A percentile compares a stretch with the other conserved stretches of the same genome.
Evolutionary conservation across 2,888 invertebrate genomes (phyloP).

Genomic region (Biston stratarius): DNA sequence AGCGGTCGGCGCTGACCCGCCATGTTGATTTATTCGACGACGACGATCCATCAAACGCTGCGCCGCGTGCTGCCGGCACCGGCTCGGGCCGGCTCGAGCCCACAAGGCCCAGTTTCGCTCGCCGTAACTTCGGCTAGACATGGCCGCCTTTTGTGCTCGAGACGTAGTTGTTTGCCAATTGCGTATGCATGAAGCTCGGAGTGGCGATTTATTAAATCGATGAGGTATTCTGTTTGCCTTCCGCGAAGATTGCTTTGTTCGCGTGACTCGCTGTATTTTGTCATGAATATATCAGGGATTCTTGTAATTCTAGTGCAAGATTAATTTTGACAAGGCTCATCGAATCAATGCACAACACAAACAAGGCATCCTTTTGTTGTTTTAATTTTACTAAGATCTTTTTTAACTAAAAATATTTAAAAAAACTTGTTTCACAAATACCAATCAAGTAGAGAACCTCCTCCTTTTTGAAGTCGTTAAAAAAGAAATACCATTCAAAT

Average conservation of each 20-base stretch:
- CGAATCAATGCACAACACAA: background rate
- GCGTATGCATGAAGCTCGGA: conserved; percentile 66
- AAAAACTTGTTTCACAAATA: background rate
- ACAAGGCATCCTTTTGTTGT: background rate
- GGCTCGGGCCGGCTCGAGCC: conserved; percentile 46
- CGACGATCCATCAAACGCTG: conserved; percentile 73
- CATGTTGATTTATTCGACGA: conserved; percentile 74
- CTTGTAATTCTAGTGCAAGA: conserved; percentile 19
- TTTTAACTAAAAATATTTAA: background rate
- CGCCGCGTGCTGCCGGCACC: conserved; percentile 38
- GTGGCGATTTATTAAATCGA: conserved; percentile 59
- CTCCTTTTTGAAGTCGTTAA: no score
- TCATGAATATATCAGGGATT: conserved; percentile 43
- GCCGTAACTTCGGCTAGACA: conserved; percentile 51
- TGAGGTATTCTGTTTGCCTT: conserved; percentile 52
- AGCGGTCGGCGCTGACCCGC: conserved; percentile 67
- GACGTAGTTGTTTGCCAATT: conserved; percentile 62
- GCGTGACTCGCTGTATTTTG: conserved; percentile 47
- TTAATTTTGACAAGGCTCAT: background rate
- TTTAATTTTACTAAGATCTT: background rate
- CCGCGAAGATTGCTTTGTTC: conserved; percentile 51
- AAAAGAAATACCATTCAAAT: background rate
- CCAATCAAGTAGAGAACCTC: no score
- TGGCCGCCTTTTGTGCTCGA: conserved; percentile 51
- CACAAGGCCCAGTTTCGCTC: conserved; percentile 57